Percentiles rank a stretch among this genome's conserved stretches.
These are phyloP conservation scores for Papilio polyxenes DNA, from an alignment of 1,140 invertebrate genomes.

Conservation along the genomic window DNA sequence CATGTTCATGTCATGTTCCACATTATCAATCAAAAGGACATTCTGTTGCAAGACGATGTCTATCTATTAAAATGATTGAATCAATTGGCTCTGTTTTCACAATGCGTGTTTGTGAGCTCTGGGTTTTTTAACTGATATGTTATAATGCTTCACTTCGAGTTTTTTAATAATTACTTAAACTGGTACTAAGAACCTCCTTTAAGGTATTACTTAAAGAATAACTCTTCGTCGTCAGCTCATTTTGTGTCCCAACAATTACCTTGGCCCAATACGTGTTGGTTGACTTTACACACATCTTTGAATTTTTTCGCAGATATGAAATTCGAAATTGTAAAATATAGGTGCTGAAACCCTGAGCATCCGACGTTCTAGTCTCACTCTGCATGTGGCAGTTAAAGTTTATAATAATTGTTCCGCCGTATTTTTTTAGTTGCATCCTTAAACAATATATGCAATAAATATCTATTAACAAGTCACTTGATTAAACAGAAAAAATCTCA, in stretches of 20 bases:
- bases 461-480: neutral
- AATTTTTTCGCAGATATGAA: no score
- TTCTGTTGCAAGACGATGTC: neutral
- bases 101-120: neutral
- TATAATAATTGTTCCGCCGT: no score
- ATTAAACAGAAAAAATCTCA: neutral
- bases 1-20: neutral
- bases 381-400: no score
- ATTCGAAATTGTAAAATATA: no score
- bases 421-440: neutral
- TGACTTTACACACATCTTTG: no score
- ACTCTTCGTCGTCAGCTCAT: no score
- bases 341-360: no score
- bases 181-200: neutral
- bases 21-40: constrained; percentile 6
- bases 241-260: no score
- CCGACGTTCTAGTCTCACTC: no score
- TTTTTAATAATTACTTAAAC: neutral
- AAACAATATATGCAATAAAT: constrained; percentile 1
- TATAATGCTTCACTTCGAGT: neutral
- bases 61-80: constrained; percentile 23
- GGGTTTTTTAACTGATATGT: neutral
- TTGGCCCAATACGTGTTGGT: no score
- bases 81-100: constrained; percentile 9
- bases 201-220: no score